Evolutionary conservation across 2,113 vertebrate species (phyloP).

Genomic region (Daubentonia madagascariensis): DNA sequence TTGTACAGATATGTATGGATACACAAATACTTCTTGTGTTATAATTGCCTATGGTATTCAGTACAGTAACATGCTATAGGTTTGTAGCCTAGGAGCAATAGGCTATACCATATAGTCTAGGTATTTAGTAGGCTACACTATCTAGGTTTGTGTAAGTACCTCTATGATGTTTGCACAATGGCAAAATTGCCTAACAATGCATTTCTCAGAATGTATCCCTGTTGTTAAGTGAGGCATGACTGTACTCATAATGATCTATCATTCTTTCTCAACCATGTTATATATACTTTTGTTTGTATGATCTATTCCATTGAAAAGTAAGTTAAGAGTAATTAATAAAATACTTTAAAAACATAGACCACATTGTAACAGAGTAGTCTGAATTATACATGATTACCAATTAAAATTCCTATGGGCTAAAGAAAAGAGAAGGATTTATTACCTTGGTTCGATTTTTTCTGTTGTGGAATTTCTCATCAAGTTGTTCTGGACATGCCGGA

Average conservation of each 20-base stretch:
- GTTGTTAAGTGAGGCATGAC: not conserved
- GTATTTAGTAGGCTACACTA: not conserved
- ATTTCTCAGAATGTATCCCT: not conserved
- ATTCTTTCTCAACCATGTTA: not conserved
- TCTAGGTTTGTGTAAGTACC: not conserved
- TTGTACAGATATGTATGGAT: not conserved
- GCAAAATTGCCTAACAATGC: not conserved
- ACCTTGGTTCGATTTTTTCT: slow-evolving; percentile 97
- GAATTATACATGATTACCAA: not conserved
- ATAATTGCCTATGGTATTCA: not conserved
- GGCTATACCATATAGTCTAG: not conserved
- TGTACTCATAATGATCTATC: not conserved
- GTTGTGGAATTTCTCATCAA: slow-evolving; percentile 92
- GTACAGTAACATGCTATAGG: not conserved
- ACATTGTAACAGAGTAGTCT: not conserved
- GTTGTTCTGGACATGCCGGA: slow-evolving; percentile 95
- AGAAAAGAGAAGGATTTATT: slow-evolving; percentile 36
- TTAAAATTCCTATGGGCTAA: not conserved
- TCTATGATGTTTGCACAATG: not conserved
- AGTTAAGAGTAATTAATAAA: not conserved
- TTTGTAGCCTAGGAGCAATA: not conserved
- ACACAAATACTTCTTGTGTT: not conserved
- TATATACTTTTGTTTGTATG: not conserved
- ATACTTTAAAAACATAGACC: not conserved
- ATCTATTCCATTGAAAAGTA: not conserved